Base-by-base conservation (phyloP, 2,113 vertebrate genomes). In the Globicephala melas region DNA sequence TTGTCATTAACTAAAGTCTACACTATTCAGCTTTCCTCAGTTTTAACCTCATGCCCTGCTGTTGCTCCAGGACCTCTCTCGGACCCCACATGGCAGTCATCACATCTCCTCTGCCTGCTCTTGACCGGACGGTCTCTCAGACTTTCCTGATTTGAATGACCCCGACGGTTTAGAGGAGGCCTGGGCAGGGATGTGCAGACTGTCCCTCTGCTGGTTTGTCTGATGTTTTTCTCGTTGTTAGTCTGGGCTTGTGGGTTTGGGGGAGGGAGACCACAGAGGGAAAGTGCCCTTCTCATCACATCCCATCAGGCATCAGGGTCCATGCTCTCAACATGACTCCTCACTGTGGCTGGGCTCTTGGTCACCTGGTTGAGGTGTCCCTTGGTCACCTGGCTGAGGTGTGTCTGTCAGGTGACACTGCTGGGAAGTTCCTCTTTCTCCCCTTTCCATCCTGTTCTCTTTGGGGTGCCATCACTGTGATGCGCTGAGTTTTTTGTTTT, bases 291-390 rank as follows among this genome's bases (percentile, higher is more conserved):
- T n/a, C 47, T 36, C 18, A 3, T 67, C 26, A 13, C 7, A 1
- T 44, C 74, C 1, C 0, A 1, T 3, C 47, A 0, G 2, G 21
- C 0, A 1, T 3, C 47, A 0, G 2, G 21, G 6, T 28, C 71
- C 7, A 3, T 26, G 36, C 76, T 10, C 3, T 44, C 28, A 1
- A 8, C 8, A 9, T 25, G 38, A 25, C 3, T 1, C 6, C 2
- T 38, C 15, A 0, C 73, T 3, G 2, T 7, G 21, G 36, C 7
- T 2, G 6, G 15, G 68, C 8, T 36, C 68, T 23, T 4, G 70
- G 13, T 14, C 10, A 8, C 23, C 55, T 44, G 8, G 44, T 10
- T 44, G 44, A 44, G 44, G 44, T 44, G 8, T 44, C 44, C 44
- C 44, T 44, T 44, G 44, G 44, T 44, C 44, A 44, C 44, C 44